Percentiles rank a stretch among this genome's conserved stretches.
phyloP scores from a whole-genome alignment of 2,113 vertebrate species.

The Deroptyus accipitrinus region DNA sequence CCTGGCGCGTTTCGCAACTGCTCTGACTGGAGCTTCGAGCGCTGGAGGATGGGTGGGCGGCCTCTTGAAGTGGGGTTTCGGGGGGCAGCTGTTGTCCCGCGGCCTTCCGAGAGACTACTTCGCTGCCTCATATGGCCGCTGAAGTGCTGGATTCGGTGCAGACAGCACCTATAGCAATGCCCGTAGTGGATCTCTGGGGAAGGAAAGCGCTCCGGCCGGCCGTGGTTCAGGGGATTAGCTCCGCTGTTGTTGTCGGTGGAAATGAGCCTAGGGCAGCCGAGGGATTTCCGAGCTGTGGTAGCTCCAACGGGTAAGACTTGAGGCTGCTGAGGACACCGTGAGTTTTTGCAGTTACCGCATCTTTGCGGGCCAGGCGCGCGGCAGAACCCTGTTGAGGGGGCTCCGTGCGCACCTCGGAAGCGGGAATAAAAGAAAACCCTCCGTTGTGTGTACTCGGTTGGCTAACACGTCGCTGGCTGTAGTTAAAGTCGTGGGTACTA shows the following conservation, averaged over 20 bases:
- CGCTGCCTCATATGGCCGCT: background rate
- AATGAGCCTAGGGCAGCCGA: background rate
- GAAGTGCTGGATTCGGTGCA: background rate
- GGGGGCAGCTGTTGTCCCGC: background rate
- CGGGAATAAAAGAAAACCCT: background rate
- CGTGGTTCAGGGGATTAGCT: background rate
- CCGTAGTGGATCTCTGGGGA: background rate
- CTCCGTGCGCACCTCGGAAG: rapidly evolving
- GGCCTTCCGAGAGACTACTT: no score
- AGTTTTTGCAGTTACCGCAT: background rate
- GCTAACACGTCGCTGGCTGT: rapidly evolving
- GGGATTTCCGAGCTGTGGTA: background rate
- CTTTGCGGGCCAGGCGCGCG: background rate
- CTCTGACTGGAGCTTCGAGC: background rate
- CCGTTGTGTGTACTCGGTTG: background rate
- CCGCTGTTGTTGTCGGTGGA: background rate
- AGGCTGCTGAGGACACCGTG: background rate
- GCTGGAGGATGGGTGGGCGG: no score
- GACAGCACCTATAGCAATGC: background rate
- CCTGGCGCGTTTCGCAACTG: rapidly evolving
- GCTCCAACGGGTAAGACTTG: no score
- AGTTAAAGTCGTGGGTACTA: background rate
- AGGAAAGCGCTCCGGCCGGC: background rate
- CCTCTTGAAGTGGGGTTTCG: no score
- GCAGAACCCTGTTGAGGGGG: background rate